A percentile compares a stretch with the other conserved stretches of the same genome.
phyloP scores from a whole-genome alignment of 2,113 vertebrate genomes.

The Cyanoramphus novaezelandiae region DNA sequence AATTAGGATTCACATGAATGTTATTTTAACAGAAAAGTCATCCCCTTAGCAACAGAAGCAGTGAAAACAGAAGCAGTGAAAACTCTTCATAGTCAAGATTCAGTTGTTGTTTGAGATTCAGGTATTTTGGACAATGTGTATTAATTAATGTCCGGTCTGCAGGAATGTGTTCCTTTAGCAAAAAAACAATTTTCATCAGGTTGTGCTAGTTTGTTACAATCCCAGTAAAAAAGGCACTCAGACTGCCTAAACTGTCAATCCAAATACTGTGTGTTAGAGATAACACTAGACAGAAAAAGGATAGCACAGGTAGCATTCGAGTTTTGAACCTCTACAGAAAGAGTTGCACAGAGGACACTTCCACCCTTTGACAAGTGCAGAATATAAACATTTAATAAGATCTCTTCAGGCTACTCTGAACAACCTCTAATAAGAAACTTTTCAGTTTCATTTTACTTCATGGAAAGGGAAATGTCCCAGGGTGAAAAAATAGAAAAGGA shows the following conservation, averaged over 20 bases:
- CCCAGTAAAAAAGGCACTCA: neutral
- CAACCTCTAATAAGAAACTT: neutral
- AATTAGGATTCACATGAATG: neutral
- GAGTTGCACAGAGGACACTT: accelerated
- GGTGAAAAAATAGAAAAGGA: neutral
- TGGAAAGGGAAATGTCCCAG: neutral
- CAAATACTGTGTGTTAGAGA: neutral
- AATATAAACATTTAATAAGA: neutral
- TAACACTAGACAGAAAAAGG: neutral
- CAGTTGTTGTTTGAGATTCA: neutral
- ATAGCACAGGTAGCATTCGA: neutral
- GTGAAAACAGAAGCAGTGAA: neutral
- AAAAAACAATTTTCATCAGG: neutral
- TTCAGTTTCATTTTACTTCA: neutral
- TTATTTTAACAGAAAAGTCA: neutral
- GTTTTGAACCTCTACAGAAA: neutral
- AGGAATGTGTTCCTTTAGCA: neutral
- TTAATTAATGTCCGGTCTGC: neutral
- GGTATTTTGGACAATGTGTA: neutral
- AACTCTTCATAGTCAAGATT: neutral
- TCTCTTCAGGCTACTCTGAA: neutral
- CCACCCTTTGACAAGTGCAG: neutral
- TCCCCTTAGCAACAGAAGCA: neutral
- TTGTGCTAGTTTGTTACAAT: neutral
- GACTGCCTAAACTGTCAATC: neutral